phyloP scores from a whole-genome alignment of 92 coral and sea anemone genomes.

The Umimayanthus chanpuru region DNA sequence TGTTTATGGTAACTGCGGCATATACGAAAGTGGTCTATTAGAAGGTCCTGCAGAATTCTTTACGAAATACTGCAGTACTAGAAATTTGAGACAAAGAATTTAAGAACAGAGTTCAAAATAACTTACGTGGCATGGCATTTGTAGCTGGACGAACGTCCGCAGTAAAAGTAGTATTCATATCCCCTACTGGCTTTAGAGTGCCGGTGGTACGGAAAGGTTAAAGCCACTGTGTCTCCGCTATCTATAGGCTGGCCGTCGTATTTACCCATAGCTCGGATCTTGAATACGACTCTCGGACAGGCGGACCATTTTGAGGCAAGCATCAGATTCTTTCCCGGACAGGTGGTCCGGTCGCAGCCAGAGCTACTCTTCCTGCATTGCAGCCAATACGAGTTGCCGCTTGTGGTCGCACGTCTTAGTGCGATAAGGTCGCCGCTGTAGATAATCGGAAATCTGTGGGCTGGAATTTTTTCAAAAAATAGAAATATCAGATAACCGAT shows the following conservation, averaged over 20 bases:
- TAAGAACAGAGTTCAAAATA: not conserved
- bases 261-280: constrained; percentile 68
- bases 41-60: too few species aligned
- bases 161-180: constrained; percentile 2
- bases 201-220: constrained; percentile 28
- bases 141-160: not conserved
- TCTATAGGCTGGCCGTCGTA: constrained; percentile 74
- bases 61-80: too few species aligned
- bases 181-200: not conserved
- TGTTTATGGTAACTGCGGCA: too few species aligned
- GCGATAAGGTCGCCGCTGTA: constrained; percentile 77
- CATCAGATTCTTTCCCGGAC: constrained; percentile 55
- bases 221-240: constrained; percentile 71
- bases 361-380: constrained; percentile 14
- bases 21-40: too few species aligned
- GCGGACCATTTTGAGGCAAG: constrained; percentile 60
- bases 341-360: constrained; percentile 44
- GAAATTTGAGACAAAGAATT: not conserved
- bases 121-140: constrained; percentile 8
- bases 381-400: constrained; percentile 62
- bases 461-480: not conserved
- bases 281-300: constrained; percentile 40
- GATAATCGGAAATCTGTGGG: constrained; percentile 68
- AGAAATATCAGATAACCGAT: too few species aligned
- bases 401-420: constrained; percentile 52